Base-by-base conservation (phyloP, 2,113 vertebrate species). In the Myanophis thanlyinensis region DNA sequence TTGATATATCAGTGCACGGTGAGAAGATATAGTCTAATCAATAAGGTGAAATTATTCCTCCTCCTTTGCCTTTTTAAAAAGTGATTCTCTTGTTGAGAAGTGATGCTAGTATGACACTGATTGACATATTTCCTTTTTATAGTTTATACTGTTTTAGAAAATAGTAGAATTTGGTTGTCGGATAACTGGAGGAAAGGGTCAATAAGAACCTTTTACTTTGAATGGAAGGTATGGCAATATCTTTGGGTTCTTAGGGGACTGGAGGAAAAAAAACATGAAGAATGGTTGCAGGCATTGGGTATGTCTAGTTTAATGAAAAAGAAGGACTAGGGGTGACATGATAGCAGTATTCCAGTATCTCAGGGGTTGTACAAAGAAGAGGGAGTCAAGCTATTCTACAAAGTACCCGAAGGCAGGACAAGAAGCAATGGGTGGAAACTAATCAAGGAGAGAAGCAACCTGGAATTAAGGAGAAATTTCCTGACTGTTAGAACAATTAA, bases 1-100 rank as follows among this genome's bases (percentile, higher is more conserved):
- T 87, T 22, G 22, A 62, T 53, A 8, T 51, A 15, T 80, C 4
- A 25, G 44, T 84, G 80, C 51, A 54, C 27, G 44, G 53, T 56
- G 80, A 85, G 89, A 92, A 94, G 52, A n/a, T 93, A 49, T 85
- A 91, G 52, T 85, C 88, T 87, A 40, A 18, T 92, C 90, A 52
- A 89, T 52, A 89, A 90, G 46, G 20, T 18, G 40, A 10, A 80
- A n/a, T 56, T 30, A 92, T 53, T 73, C 90, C 90, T 35, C 56
- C 92, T 35, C 85, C 27, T 46, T n/a, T 85, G 87, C 88, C 87
- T 22, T 90, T 67, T 20, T 93, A 90, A 92, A 91, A 73, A 22
- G 48, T 46, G 85, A 51, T 90, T 49, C 35, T 94, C 11, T 92
- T 86, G 46, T 48, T 46, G 49, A 47, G 88, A 40, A 35, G 20